Evolutionary conservation across 1,140 invertebrate genomes (phyloP).

Genomic region (Leguminivora glycinivorella): DNA sequence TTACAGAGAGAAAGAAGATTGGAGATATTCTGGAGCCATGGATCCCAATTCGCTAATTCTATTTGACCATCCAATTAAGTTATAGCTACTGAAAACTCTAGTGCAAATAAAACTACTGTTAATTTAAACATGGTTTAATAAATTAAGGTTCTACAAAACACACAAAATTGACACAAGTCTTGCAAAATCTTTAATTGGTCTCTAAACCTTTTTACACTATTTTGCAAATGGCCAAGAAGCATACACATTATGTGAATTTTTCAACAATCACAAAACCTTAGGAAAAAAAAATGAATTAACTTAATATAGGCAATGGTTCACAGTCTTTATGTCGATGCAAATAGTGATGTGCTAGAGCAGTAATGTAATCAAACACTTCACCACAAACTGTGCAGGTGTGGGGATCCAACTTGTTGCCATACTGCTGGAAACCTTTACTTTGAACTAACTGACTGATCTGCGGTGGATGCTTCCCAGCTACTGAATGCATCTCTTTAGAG

Average conservation of each 20-base stretch:
- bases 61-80: constrained; percentile 32
- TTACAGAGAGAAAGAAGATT: constrained; percentile 82
- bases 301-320: constrained; percentile 34
- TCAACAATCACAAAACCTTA: no score
- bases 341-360: constrained; percentile 57
- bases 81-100: constrained; percentile 27
- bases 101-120: constrained; percentile 35
- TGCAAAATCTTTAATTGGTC: no score
- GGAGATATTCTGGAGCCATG: constrained; percentile 81
- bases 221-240: no score
- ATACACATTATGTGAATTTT: no score
- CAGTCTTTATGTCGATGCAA: constrained; percentile 51
- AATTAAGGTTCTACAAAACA: constrained; percentile 28
- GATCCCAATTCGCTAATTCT: constrained; percentile 82
- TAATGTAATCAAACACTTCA: constrained; percentile 55
- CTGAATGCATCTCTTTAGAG: constrained; percentile 35
- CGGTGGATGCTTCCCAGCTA: constrained; percentile 38
- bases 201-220: no score
- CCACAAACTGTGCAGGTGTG: constrained; percentile 56
- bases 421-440: constrained; percentile 38
- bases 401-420: constrained; percentile 37
- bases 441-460: constrained; percentile 40
- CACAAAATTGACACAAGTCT: background rate
- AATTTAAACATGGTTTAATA: constrained; percentile 37
- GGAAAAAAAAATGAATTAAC: background rate